These are phyloP conservation scores for Thereva nobilitata DNA, from an alignment of 2,888 invertebrate species.

Conservation along the genomic window DNA sequence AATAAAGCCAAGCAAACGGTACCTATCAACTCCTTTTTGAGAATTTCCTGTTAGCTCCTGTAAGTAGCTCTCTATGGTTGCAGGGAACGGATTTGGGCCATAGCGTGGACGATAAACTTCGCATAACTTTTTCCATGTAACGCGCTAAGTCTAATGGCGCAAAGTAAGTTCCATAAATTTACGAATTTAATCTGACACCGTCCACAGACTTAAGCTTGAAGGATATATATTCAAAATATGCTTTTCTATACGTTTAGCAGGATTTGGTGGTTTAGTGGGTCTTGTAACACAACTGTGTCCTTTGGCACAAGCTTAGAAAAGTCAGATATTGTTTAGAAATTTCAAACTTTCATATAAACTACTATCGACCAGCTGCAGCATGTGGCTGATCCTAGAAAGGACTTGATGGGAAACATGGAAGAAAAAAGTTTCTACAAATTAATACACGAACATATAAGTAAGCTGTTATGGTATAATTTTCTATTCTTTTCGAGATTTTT, in stretches of 20 bases:
- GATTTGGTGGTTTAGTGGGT: neutral
- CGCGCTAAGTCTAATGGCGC: constrained; percentile 34
- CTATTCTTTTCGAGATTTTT: too few species aligned
- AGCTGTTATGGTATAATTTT: too few species aligned
- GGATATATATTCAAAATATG: constrained; percentile 34
- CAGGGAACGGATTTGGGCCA: too few species aligned
- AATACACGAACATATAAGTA: too few species aligned
- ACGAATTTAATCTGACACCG: constrained; percentile 29
- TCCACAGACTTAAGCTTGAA: constrained; percentile 12
- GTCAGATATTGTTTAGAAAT: constrained; percentile 24
- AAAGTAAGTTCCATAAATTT: constrained; percentile 24
- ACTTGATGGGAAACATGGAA: too few species aligned
- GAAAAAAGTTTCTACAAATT: too few species aligned
- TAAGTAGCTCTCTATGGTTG: neutral
- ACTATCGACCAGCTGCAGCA: too few species aligned
- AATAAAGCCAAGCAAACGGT: neutral
- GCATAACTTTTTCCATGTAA: constrained; percentile 21
- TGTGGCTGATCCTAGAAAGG: too few species aligned
- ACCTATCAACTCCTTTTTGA: constrained; percentile 9
- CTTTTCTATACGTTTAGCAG: constrained; percentile 14
- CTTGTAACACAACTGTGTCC: constrained; percentile 6
- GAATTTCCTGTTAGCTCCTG: constrained; percentile 8
- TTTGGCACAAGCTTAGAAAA: constrained; percentile 5
- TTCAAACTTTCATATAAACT: constrained; percentile 16
- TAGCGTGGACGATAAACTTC: constrained; percentile 15